These are phyloP conservation scores for Drosophila tanythrix DNA, from an alignment of 2,888 invertebrate genomes.

Conservation along the genomic window DNA sequence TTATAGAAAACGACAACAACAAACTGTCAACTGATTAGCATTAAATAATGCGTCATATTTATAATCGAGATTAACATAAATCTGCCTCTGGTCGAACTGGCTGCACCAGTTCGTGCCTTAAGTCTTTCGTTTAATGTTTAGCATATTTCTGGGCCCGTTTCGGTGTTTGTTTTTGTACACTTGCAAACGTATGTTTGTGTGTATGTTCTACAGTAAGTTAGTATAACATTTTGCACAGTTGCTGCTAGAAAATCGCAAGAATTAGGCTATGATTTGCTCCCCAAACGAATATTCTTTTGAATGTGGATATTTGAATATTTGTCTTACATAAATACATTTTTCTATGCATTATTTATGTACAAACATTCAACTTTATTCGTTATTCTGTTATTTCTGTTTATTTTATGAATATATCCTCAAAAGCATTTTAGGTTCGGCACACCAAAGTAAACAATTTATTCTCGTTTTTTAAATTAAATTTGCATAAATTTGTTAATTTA, in stretches of 20 bases:
- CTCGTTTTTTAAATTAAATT: conserved; percentile 11
- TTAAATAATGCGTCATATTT: conserved; percentile 35
- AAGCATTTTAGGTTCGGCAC: background rate
- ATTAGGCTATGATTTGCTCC: background rate
- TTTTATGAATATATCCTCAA: background rate
- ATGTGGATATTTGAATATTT: background rate
- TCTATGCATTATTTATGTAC: background rate
- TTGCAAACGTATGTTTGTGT: background rate
- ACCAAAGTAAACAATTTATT: background rate
- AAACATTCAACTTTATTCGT: background rate
- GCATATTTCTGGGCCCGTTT: conserved; percentile 20
- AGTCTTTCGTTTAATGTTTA: conserved; percentile 56
- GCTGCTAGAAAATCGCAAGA: background rate
- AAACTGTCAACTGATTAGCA: conserved; percentile 22
- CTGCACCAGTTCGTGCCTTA: conserved; percentile 69
- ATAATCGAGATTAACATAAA: conserved; percentile 59
- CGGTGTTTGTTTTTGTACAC: background rate
- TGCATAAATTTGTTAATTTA: background rate
- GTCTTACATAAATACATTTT: background rate
- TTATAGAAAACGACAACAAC: conserved; percentile 4
- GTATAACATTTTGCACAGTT: background rate
- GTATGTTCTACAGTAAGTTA: background rate
- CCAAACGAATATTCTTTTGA: background rate
- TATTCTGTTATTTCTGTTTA: background rate
- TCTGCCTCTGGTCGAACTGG: conserved; percentile 62